These are phyloP conservation scores for Alethe diademata DNA, from an alignment of 2,113 vertebrate species.

Conservation along the genomic window DNA sequence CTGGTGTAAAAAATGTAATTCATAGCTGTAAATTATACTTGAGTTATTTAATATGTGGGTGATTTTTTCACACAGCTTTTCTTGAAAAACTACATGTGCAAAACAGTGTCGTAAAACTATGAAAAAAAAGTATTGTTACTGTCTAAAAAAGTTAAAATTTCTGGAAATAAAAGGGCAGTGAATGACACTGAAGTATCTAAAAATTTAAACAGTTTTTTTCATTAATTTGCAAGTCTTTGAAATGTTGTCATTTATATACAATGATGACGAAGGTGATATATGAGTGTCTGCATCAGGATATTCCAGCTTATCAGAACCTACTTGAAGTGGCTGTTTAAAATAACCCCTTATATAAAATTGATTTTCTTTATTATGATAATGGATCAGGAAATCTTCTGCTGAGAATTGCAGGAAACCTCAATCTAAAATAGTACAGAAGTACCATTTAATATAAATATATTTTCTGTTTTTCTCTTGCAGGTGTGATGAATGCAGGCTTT, in stretches of 20 bases:
- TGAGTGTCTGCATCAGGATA: neutral
- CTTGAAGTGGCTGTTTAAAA: constrained; percentile 19
- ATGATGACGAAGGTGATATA: neutral
- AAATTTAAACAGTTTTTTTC: neutral
- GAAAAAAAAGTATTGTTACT: neutral
- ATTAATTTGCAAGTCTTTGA: neutral
- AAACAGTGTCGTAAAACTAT: neutral
- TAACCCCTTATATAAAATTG: neutral
- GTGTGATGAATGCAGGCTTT: constrained; percentile 95
- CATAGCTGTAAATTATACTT: neutral
- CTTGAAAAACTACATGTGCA: neutral
- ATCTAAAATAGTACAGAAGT: constrained; percentile 5
- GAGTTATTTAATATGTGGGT: neutral
- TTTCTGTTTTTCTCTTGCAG: constrained; percentile 72
- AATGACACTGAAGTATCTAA: neutral
- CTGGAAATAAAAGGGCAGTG: neutral
- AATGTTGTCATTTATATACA: neutral
- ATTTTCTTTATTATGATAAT: constrained; percentile 19
- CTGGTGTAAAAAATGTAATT: neutral
- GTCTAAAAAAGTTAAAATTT: neutral
- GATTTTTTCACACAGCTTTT: neutral
- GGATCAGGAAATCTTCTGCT: neutral
- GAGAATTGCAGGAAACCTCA: neutral
- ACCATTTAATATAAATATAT: neutral
- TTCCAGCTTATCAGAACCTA: neutral